Percentiles rank a stretch among this genome's conserved stretches.
These are phyloP conservation scores for Ethmia dodecea DNA, from an alignment of 2,888 invertebrate species.

Conservation along the genomic window DNA sequence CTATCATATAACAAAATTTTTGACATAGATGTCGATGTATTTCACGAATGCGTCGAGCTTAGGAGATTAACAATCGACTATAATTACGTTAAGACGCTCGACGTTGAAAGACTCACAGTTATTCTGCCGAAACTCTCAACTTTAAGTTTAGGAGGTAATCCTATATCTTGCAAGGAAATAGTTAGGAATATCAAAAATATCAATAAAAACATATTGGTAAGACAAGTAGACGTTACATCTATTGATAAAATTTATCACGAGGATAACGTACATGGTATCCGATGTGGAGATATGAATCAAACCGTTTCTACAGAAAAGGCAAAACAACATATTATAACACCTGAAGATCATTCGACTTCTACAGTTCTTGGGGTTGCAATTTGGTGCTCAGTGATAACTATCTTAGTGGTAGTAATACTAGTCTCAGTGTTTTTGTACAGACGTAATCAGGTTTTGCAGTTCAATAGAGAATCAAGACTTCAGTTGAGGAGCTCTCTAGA, in stretches of 20 bases:
- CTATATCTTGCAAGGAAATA: slow-evolving; percentile 55
- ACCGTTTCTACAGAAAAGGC: slow-evolving; percentile 5
- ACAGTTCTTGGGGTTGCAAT: slow-evolving; percentile 20
- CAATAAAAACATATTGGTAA: slow-evolving; percentile 27
- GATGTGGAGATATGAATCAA: slow-evolving; percentile 41
- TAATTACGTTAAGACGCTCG: slow-evolving; percentile 49
- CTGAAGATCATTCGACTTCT: slow-evolving; percentile 13
- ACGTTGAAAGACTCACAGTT: slow-evolving; percentile 44
- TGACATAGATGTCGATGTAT: slow-evolving; percentile 48
- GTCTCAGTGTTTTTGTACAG: slow-evolving; percentile 1
- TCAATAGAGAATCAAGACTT: slow-evolving; percentile 27
- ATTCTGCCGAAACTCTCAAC: slow-evolving; percentile 40
- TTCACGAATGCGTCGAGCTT: slow-evolving; percentile 56
- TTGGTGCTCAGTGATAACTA: slow-evolving; percentile 30
- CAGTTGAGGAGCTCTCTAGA: slow-evolving; percentile 38
- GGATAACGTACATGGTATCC: slow-evolving; percentile 63
- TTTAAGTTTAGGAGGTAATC: slow-evolving; percentile 61
- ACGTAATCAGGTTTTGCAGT: slow-evolving; percentile 11
- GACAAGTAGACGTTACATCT: slow-evolving; percentile 44
- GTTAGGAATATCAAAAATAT: slow-evolving; percentile 36
- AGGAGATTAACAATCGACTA: slow-evolving; percentile 54
- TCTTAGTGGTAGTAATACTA: slow-evolving; percentile 21
- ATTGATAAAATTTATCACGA: slow-evolving; percentile 59
- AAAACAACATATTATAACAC: not conserved
- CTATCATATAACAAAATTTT: slow-evolving; percentile 51